Evolutionary conservation across 2,888 invertebrate species (phyloP), one percentile per base, ranked within the genome.

Genomic region (Aquatica leii): DNA sequence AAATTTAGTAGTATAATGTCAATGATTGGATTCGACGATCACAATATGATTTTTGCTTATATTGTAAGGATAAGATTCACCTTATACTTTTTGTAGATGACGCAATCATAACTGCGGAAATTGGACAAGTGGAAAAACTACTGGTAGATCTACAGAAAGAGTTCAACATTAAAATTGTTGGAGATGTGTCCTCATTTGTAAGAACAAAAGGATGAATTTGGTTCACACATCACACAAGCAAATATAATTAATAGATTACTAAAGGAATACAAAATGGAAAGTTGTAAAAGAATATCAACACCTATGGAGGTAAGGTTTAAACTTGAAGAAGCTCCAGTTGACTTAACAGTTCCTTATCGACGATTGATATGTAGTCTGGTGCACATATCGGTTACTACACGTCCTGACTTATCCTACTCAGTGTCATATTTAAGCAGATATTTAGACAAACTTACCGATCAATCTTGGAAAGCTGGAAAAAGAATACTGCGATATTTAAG

Each of bases 241-340:
- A 9, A 4, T 31, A 9, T 31, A 6, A 31, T 31, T 9, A 31
- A 31, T 9, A 17, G 37, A 34, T 52, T 50, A 14, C 66, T 67
- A 53, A 68, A 71, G 69, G 63, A 72, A 14, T 71, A 71, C 37
- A 73, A 72, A 51, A 55, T 15, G 48, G 56, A 58, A 58, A 54
- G 24, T 37, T 72, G 70, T 12, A 73, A 71, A 14, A 54, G 69
- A 59, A 18, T 72, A 43, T 72, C 66, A 65, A 49, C 70, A 66
- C 59, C 35, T 15, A 56, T 24, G 43, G 55, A 20, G 57, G 51
- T 41, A 20, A 52, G 20, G 18, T 48, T 52, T 20, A 52, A 20
- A 55, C 56, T 3, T 49, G 57, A 57, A 6, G 31, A 31, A 6
- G 31, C 4, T 6, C 5, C 9, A 6, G 31, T 31, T 31, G 9